Evolutionary conservation across 2,888 invertebrate genomes (phyloP), one percentile per base, ranked within the genome.

Genomic region (Polietes domitor): DNA sequence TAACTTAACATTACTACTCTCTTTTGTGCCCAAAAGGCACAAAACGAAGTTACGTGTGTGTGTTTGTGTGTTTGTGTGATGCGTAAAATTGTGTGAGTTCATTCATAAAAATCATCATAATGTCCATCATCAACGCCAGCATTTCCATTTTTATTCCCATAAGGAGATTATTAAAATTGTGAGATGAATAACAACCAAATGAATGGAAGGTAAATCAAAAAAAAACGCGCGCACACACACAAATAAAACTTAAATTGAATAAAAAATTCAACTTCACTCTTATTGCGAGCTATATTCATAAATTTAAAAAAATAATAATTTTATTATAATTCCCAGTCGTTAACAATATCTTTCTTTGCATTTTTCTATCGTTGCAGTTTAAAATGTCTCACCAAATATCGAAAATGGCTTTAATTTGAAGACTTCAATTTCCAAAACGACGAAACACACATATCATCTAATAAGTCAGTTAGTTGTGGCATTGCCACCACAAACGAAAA

Each of bases 51-150:
- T 58, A 58, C 58, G 26, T 26, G n/a, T n/a, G n/a, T n/a, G n/a
- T n/a, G n/a, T n/a, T n/a, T n/a, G n/a, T n/a, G n/a, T n/a, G n/a
- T n/a, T n/a, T n/a, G n/a, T n/a, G 58, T 26, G 47, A n/a, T 47
- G 24, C 53, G 53, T 53, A 53, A 53, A 21, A 21, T 53, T 53
- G 53, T 53, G 1, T 58, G 24, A 58, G 24, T 26, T 58, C 58
- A 58, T 58, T 58, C 58, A 58, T 24, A 58, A 53, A 24, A 58
- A 58, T 58, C 58, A 58, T 58, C 58, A 58, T 58, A 24, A 58
- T 58, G 24, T 5, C 15, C 58, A 58, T 15, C 58, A 26, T 15
- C 26, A 26, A 2, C 15, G 26, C 26, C 58, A 58, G 10, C 4
- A 53, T 5, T 53, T 53, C 10, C 24, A 53, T 53, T 21, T 21